Conservation (phyloP, 2,888 invertebrate genomes). For the Tholera decimalis region DNA sequence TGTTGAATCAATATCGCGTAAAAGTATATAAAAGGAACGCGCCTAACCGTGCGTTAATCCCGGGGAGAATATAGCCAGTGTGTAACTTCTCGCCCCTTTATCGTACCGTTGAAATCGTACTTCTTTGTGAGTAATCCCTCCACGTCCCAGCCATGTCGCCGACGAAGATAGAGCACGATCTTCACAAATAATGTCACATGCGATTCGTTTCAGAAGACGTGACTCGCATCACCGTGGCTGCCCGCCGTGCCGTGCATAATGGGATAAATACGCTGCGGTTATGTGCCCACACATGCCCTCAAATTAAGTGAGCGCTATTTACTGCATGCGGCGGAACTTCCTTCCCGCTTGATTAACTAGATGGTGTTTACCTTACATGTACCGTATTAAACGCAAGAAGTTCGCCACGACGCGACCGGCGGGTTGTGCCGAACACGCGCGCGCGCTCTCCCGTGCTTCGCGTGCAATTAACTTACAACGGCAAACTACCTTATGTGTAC, state of each 20-base stretch:
- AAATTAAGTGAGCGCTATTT: conserved; percentile 89
- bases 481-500: conserved; percentile 25
- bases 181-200: conserved; percentile 92
- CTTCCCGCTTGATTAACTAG: conserved; percentile 86
- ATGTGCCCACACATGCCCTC: conserved; percentile 89
- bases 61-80: conserved; percentile 84
- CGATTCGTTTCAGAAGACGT: conserved; percentile 91
- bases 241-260: conserved; percentile 89
- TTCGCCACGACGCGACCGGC: conserved; percentile 60
- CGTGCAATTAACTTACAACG: conserved; percentile 69
- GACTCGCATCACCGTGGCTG: conserved; percentile 89
- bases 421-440: conserved; percentile 32
- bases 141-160: conserved; percentile 90
- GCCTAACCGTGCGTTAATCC: conserved; percentile 87
- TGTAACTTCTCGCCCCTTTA: conserved; percentile 89
- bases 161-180: conserved; percentile 92
- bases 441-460: conserved; percentile 46
- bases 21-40: conserved; percentile 74
- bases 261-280: conserved; percentile 91
- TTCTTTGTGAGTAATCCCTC: conserved; percentile 91
- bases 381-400: conserved; percentile 76
- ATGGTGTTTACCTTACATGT: conserved; percentile 81
- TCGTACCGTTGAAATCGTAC: conserved; percentile 90
- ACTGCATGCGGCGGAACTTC: conserved; percentile 86
- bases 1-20: conserved; percentile 54